Base-by-base conservation (phyloP, 2,113 vertebrate genomes). In the Leucoraja erinaceus region DNA sequence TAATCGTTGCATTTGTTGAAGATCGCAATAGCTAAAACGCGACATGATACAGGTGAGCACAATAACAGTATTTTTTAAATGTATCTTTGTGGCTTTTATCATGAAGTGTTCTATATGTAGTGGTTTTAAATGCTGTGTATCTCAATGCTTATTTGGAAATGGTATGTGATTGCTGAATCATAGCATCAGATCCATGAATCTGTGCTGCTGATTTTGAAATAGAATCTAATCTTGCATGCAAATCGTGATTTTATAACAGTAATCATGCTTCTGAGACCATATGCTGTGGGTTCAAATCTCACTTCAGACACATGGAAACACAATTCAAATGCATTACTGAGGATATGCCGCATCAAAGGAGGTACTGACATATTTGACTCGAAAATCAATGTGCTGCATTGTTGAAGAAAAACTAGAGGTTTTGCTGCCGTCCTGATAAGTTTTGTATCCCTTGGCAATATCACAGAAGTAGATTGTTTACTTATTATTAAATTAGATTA, bases 11-110 rank as follows among this genome's bases (percentile, higher is more conserved):
- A 54, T 25, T 81, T 6, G 18, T 63, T 66, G 59, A 31, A 88
- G n/a, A 88, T 63, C 83, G 56, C 63, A 88, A 86, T 86, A 59
- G 61, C 22, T 88, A 61, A 31, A 63, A 88, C 63, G 61, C 56
- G 14, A 33, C 61, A 63, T n/a, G 59, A 66, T 16, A 16, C n/a
- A 31, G n/a, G 83, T 88, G 61, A 66, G 83, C 63, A 59, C 12
- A 16, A 63, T 63, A 31, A n/a, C n/a, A 86, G 10, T 77, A n/a
- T 7, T 88, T 88, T 88, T 14, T 28, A 33, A 63, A 88, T 66
- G 5, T 47, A 66, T 63, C 28, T n/a, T 31, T 88, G 28, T 54
- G 22, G 1, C 7, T 81, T 54, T 11, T 83, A 10, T 25, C 38
- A 14, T 79, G n/a, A 83, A 22, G 54, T 56, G 47, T 83, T 25